Evolutionary conservation across 2,888 invertebrate genomes (phyloP).

Genomic region (Fabriciana adippe): DNA sequence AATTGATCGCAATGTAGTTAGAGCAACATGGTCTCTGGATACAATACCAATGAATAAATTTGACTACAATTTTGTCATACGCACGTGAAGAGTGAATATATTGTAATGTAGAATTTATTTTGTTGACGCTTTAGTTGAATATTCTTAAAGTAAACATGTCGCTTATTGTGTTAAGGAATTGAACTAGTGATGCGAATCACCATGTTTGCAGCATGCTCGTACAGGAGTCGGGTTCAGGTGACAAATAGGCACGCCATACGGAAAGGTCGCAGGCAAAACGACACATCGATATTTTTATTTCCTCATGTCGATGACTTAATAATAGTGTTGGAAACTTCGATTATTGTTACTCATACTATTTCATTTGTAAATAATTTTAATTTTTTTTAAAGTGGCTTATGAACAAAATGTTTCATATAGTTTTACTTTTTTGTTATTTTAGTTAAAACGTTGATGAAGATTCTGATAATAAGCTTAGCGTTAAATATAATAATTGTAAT

Average conservation of each 20-base stretch:
- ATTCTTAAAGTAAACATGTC: conserved; percentile 31
- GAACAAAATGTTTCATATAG: too few relatives aligned
- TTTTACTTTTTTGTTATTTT: too few relatives aligned
- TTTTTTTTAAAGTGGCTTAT: too few relatives aligned
- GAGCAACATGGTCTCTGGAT: conserved; percentile 68
- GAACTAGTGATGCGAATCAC: conserved; percentile 71
- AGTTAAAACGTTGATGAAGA: too few relatives aligned
- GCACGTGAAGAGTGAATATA: conserved; percentile 35
- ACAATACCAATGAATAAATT: conserved; percentile 71
- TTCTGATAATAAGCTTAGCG: too few relatives aligned
- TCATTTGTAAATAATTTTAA: too few relatives aligned
- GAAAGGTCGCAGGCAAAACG: conserved; percentile 70
- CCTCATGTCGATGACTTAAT: conserved; percentile 74
- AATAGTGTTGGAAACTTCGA: conserved; percentile 57
- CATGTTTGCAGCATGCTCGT: conserved; percentile 71
- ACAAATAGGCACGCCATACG: conserved; percentile 79
- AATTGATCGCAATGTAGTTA: conserved; percentile 73
- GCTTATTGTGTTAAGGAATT: conserved; percentile 47
- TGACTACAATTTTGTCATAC: conserved; percentile 38
- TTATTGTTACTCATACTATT: too few relatives aligned
- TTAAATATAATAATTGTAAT: too few relatives aligned
- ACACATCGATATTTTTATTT: conserved; percentile 78
- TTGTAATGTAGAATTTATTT: conserved; percentile 41
- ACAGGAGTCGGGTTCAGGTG: conserved; percentile 79
- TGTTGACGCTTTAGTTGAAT: conserved; percentile 38